Base-by-base conservation (phyloP, 2,888 invertebrate genomes). In the Cryptophagus acutangulus region DNA sequence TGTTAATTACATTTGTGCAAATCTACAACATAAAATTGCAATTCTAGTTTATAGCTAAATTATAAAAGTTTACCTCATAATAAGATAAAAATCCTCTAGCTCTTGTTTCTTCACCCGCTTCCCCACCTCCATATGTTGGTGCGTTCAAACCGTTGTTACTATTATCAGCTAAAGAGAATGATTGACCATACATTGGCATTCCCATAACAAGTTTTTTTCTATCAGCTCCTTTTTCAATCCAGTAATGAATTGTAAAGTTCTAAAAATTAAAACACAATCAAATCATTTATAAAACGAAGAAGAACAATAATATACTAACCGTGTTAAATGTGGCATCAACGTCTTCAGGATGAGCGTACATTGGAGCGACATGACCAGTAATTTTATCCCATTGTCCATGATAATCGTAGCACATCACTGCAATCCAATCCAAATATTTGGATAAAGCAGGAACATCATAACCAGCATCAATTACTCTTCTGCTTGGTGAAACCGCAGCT, bases 351-450 rank as follows among this genome's bases (percentile, higher is more conserved):
- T 84, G 81, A 2, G 73, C 73, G 52, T 88, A 91, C 79, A 93
- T 84, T 1, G 91, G 92, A 0, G 92, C 85, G 2, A 91, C 83
- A 61, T 93, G 92, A 0, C 91, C 92, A 0, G 91, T 92, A 52
- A 82, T 81, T 65, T 88, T 87, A 59, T 91, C 91, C 90, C 90
- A 91, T 59, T 90, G 89, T 0, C 91, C 92, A 56, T 91, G 90
- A 60, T 84, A 91, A 61, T 93, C 92, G 61, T 92, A 92, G 1
- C 87, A 79, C 91, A 93, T 92, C 1, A 93, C 81, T 1, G 90
- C 82, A 49, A 93, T 89, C 88, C 90, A 91, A 64, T 91, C 89
- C 43, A 92, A 74, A 60, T 88, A 82, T 44, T 75, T 71, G 0
- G 86, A 80, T n/a, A 92, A 62, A 0, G 74, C 67, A 1, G 85